These are phyloP conservation scores for Sebastes cheni DNA, from an alignment of 2,797 vertebrate genomes.

Conservation along the genomic window DNA sequence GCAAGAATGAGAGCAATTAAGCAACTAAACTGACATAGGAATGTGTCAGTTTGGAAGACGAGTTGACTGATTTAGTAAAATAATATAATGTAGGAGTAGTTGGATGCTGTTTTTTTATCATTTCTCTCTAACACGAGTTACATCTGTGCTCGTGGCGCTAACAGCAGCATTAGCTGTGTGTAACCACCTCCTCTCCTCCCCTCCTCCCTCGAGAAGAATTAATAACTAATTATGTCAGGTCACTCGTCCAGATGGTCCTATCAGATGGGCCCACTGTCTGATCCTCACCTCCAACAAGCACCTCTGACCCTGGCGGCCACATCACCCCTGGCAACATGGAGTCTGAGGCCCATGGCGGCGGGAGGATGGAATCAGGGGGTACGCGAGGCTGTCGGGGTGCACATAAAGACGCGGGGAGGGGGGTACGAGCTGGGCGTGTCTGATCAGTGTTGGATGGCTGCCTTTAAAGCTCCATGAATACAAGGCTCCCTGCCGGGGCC, in stretches of 20 bases:
- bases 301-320: conserved; percentile 93
- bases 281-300: conserved; percentile 94
- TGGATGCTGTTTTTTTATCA: not conserved
- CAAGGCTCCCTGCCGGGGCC: conserved; percentile 88
- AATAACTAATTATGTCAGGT: conserved; percentile 99
- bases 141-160: conserved; percentile 31
- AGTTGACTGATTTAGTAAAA: not conserved
- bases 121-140: conserved; percentile 16
- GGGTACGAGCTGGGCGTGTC: conserved; percentile 84
- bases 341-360: conserved; percentile 75
- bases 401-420: conserved; percentile 47
- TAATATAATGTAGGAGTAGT: not conserved
- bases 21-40: not conserved
- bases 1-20: not conserved
- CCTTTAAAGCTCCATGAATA: conserved; percentile 95
- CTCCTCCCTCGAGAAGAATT: conserved; percentile 88
- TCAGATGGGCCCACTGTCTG: conserved; percentile 97
- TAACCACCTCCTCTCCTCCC: conserved; percentile 23
- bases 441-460: conserved; percentile 92
- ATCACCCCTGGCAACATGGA: conserved; percentile 90
- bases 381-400: conserved; percentile 37
- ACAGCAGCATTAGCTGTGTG: conserved; percentile 53
- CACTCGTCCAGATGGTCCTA: conserved; percentile 98
- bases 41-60: not conserved
- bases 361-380: conserved; percentile 44